Evolutionary conservation across 1,140 invertebrate species (phyloP).

Genomic region (Drosophila subpulchrella): DNA sequence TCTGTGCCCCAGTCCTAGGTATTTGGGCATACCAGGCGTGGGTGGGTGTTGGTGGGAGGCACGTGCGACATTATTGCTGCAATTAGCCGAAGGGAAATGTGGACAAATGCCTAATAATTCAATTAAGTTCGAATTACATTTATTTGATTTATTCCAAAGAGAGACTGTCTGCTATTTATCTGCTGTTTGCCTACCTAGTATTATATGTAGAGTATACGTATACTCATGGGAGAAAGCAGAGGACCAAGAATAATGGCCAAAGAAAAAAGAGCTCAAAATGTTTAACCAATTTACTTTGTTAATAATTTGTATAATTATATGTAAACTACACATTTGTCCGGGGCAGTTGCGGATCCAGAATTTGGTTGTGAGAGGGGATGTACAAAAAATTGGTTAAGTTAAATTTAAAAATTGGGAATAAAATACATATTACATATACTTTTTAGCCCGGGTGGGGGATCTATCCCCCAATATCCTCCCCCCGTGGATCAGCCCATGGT

Average conservation of each 20-base stretch:
- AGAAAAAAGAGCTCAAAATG: no score
- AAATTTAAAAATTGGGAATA: no score
- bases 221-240: background rate
- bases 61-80: constrained; percentile 80
- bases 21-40: constrained; percentile 16
- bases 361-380: no score
- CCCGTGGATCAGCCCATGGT: no score
- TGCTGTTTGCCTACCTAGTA: background rate
- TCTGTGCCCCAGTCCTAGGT: constrained; percentile 42
- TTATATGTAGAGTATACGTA: background rate
- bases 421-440: no score
- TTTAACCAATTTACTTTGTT: no score
- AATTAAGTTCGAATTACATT: constrained; percentile 79
- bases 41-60: constrained; percentile 23
- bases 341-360: no score
- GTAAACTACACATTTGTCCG: no score
- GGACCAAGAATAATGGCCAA: background rate
- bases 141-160: constrained; percentile 75
- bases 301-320: no score
- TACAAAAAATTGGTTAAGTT: no score
- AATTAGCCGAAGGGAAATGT: constrained; percentile 72
- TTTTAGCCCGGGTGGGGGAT: no score
- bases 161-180: constrained; percentile 2
- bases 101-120: constrained; percentile 80
- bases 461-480: no score